These are phyloP conservation scores for Prietella phreatophila DNA, from an alignment of 2,113 vertebrate species.

Conservation along the genomic window DNA sequence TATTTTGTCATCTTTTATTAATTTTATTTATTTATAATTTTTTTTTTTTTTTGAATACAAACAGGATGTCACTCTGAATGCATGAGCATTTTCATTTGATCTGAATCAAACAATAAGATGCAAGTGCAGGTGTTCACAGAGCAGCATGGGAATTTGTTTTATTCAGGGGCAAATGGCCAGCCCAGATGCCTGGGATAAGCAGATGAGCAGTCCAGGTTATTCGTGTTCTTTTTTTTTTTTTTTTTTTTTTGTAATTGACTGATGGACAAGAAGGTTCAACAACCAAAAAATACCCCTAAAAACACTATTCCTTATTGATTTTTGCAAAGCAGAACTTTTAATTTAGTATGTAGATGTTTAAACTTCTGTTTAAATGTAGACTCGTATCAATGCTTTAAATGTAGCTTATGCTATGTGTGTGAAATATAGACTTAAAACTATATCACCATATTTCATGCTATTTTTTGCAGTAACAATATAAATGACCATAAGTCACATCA, in stretches of 20 bases:
- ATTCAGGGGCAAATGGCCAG: neutral
- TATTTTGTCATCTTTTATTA: no score
- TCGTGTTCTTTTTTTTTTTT: no score
- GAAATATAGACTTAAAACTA: no score
- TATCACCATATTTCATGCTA: no score
- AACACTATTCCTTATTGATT: neutral
- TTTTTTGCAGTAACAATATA: no score
- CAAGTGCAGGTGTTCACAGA: constrained; percentile 7
- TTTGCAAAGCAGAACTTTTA: neutral
- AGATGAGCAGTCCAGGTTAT: neutral
- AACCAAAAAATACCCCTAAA: neutral
- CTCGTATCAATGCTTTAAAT: neutral
- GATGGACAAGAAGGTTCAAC: neutral
- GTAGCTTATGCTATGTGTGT: neutral
- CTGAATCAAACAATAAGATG: neutral
- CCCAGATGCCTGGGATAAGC: neutral
- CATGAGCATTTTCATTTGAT: neutral
- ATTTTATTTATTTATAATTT: no score
- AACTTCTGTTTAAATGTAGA: neutral
- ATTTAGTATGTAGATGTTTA: neutral
- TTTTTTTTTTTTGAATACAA: no score
- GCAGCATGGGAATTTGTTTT: constrained; percentile 3
- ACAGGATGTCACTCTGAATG: neutral
- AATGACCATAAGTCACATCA: no score
- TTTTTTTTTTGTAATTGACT: neutral